These are phyloP conservation scores for Orycteropus afer DNA, from an alignment of 2,113 vertebrate species.

Conservation along the genomic window DNA sequence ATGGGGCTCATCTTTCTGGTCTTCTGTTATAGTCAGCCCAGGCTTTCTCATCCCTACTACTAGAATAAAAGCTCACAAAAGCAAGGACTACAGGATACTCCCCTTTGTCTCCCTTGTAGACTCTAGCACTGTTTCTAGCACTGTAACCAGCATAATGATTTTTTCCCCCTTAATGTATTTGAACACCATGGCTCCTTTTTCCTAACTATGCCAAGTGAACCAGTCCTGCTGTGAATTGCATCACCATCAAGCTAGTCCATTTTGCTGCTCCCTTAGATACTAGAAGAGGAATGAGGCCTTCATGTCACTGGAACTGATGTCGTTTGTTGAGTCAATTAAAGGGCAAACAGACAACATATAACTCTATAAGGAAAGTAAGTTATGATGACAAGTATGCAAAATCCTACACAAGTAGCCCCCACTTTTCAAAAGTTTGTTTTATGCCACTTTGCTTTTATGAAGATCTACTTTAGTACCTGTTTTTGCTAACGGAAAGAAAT, in stretches of 20 bases:
- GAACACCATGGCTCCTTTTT: not conserved
- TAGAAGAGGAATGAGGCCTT: not conserved
- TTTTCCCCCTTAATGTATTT: not conserved
- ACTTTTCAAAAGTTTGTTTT: too few relatives aligned
- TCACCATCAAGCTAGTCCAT: not conserved
- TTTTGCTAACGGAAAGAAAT: too few relatives aligned
- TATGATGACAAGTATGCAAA: not conserved
- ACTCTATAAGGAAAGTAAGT: not conserved
- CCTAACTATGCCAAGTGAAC: not conserved
- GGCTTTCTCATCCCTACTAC: not conserved
- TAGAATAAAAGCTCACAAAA: constrained; percentile 24
- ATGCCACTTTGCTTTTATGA: too few relatives aligned
- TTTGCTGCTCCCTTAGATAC: not conserved
- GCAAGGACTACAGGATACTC: not conserved
- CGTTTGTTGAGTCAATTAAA: constrained; percentile 13
- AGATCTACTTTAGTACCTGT: too few relatives aligned
- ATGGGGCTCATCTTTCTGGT: not conserved
- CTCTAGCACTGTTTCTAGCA: not conserved
- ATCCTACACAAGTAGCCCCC: not conserved
- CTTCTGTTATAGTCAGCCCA: not conserved
- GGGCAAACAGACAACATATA: not conserved
- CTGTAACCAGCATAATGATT: not conserved
- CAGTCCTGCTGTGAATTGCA: not conserved
- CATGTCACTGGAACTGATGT: not conserved
- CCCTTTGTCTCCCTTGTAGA: constrained; percentile 25